phyloP scores from a whole-genome alignment of 2,113 vertebrate species.

The Propithecus coquereli region DNA sequence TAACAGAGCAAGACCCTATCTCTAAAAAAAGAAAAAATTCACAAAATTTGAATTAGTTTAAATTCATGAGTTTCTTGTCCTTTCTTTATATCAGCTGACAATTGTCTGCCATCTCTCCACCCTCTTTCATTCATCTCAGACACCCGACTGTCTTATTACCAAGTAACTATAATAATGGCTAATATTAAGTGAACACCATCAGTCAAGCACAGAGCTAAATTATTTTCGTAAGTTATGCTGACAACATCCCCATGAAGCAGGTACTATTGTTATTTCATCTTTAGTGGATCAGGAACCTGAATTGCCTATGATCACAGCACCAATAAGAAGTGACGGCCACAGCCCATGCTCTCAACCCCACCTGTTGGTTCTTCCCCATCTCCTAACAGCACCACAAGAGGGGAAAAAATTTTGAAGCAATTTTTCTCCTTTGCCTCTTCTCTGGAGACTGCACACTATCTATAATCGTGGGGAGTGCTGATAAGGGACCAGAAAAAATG shows the following conservation, averaged over 20 bases:
- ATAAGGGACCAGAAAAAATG: not conserved
- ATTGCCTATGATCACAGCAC: not conserved
- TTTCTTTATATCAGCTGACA: not conserved
- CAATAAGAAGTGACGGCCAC: not conserved
- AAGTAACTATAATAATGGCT: not conserved
- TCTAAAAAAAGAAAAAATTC: not conserved
- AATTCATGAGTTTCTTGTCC: not conserved
- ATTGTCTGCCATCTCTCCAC: not conserved
- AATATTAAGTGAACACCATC: not conserved
- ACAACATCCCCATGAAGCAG: not conserved
- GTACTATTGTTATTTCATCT: not conserved
- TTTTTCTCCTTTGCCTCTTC: not conserved
- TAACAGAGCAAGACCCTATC: too few relatives aligned
- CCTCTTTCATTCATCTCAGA: not conserved
- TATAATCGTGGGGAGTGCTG: not conserved
- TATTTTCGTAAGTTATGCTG: not conserved
- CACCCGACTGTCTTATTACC: not conserved
- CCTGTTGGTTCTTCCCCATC: not conserved
- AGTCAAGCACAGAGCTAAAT: not conserved
- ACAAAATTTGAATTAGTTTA: slow-evolving; percentile 21
- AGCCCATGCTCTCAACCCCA: not conserved
- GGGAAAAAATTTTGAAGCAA: not conserved
- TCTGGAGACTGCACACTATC: not conserved
- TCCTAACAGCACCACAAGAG: not conserved
- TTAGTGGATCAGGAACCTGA: not conserved